Evolutionary conservation across 2,113 vertebrate species (phyloP).

Genomic region (Lasiurus borealis): DNA sequence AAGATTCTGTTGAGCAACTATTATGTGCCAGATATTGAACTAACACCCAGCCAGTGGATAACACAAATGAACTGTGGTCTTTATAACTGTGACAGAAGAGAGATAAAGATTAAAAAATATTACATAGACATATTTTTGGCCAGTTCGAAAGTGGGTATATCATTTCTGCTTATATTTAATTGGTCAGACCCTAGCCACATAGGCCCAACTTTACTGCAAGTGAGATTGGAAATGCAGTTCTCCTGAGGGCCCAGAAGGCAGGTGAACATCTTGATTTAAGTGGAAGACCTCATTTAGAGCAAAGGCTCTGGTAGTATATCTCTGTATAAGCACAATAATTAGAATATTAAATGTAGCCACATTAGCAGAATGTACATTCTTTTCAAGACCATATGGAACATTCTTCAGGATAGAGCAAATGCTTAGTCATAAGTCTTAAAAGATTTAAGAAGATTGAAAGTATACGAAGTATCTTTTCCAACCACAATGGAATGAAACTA

Average conservation of each 20-base stretch:
- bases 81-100: background rate
- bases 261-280: constrained; percentile 4
- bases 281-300: constrained; percentile 1
- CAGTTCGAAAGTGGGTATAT: background rate
- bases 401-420: background rate
- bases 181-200: background rate
- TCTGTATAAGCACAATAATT: background rate
- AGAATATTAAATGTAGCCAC: constrained; percentile 58
- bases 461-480: background rate
- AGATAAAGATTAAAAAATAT: background rate
- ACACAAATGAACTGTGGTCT: background rate
- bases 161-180: background rate
- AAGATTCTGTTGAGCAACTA: background rate
- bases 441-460: constrained; percentile 21
- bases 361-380: background rate
- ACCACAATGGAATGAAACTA: background rate
- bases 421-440: constrained; percentile 9
- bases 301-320: background rate
- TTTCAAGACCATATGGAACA: background rate
- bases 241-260: background rate
- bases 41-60: background rate
- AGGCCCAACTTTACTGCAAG: background rate
- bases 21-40: background rate
- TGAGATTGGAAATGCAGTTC: background rate
- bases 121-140: background rate